Percentiles rank a stretch among this genome's conserved stretches.
These are phyloP conservation scores for Labrus mixtus DNA, from an alignment of 2,113 vertebrate genomes.

Conservation along the genomic window DNA sequence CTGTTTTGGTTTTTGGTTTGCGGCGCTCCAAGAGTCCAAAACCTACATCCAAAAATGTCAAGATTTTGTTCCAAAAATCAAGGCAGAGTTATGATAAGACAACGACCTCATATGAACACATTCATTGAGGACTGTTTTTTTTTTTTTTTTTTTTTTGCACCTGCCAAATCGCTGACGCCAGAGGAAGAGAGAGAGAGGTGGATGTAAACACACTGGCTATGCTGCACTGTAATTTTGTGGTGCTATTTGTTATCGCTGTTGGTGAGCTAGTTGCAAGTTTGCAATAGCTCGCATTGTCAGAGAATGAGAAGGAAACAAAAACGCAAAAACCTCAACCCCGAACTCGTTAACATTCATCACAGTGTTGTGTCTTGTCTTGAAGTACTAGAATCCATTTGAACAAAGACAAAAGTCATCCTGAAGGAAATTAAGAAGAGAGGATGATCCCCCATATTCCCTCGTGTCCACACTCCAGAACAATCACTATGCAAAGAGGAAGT, in stretches of 20 bases:
- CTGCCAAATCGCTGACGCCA: conserved; percentile 11
- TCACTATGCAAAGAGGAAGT: too few relatives aligned
- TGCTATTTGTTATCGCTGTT: neutral
- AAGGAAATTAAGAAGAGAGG: too few relatives aligned
- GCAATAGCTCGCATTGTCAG: neutral
- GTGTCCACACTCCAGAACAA: too few relatives aligned
- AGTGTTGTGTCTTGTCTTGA: neutral
- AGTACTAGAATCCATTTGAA: too few relatives aligned
- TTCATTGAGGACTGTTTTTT: conserved; percentile 13
- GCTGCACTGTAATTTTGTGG: neutral
- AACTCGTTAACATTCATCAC: conserved; percentile 8
- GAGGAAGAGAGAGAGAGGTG: conserved; percentile 16
- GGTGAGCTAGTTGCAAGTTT: neutral
- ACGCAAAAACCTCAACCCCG: conserved; percentile 6
- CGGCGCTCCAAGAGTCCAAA: conserved; percentile 13
- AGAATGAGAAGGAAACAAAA: conserved; percentile 3
- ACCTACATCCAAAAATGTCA: conserved; percentile 19
- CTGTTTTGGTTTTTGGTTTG: conserved; percentile 39
- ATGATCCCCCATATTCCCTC: too few relatives aligned
- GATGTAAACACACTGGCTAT: conserved; percentile 29
- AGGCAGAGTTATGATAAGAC: conserved; percentile 28
- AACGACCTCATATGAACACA: conserved; percentile 29
- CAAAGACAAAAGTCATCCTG: too few relatives aligned
- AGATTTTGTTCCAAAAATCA: conserved; percentile 19
- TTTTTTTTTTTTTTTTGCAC: conserved; percentile 22